Evolutionary conservation across 1,140 invertebrate species (phyloP).

Genomic region (Phymastichus coffea): DNA sequence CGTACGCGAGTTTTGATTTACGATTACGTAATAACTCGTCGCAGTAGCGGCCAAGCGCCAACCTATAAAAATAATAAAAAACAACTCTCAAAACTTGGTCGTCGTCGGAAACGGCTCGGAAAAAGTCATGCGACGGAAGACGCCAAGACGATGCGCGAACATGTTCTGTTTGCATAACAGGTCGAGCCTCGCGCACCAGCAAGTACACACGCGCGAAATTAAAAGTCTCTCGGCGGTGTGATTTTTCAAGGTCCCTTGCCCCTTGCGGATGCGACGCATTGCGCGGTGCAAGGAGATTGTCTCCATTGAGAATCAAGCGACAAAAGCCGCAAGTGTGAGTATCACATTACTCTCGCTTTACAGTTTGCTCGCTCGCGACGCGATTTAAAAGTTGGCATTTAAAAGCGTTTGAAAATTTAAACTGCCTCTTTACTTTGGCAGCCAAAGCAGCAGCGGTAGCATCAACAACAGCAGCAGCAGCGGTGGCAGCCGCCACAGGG

Average conservation of each 20-base stretch:
- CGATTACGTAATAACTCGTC: too few relatives aligned
- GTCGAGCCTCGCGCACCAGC: too few relatives aligned
- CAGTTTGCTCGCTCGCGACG: neutral
- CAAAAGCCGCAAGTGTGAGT: neutral
- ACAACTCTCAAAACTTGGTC: too few relatives aligned
- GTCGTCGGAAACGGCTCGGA: too few relatives aligned
- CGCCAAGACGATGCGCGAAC: too few relatives aligned
- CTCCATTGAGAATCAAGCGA: neutral
- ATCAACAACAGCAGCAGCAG: too few relatives aligned
- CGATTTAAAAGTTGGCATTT: slow-evolving; percentile 27
- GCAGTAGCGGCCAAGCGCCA: too few relatives aligned
- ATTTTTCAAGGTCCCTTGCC: neutral
- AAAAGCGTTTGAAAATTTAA: slow-evolving; percentile 10
- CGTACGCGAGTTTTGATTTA: too few relatives aligned
- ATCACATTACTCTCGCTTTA: neutral
- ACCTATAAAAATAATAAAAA: too few relatives aligned
- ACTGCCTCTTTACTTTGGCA: slow-evolving; percentile 17
- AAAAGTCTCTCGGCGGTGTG: neutral
- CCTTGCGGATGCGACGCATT: neutral
- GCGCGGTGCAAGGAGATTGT: neutral
- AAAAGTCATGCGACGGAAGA: too few relatives aligned
- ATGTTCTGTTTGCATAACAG: too few relatives aligned
- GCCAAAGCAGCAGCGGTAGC: too few relatives aligned
- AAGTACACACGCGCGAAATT: neutral
- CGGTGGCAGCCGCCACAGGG: neutral